phyloP scores from a whole-genome alignment of 2,113 vertebrate species.

The Marmota monax region DNA sequence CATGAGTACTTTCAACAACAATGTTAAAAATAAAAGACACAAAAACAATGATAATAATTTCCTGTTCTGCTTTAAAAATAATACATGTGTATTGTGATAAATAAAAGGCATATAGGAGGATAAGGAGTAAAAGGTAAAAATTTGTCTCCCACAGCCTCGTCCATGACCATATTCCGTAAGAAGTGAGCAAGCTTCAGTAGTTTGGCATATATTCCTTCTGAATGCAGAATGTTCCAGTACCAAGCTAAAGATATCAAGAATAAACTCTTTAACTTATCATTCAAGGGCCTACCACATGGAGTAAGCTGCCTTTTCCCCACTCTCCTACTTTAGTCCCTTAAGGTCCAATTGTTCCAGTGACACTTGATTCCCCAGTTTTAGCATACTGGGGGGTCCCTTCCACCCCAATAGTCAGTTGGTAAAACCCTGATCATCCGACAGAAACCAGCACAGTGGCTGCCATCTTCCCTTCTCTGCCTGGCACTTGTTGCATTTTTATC shows the following conservation, averaged over 20 bases:
- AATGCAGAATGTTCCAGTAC: neutral
- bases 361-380: neutral
- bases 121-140: neutral
- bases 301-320: neutral
- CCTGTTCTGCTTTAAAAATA: neutral
- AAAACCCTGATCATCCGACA: neutral
- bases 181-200: neutral
- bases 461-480: neutral
- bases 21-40: neutral
- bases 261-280: neutral
- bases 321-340: neutral
- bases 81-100: neutral
- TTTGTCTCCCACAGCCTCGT: neutral
- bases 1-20: neutral
- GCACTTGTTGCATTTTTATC: neutral
- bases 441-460: neutral
- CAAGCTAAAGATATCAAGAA: neutral
- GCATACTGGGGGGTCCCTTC: neutral
- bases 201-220: neutral
- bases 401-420: neutral
- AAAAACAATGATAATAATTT: neutral
- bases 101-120: neutral
- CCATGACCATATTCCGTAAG: neutral
- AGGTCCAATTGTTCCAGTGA: neutral
- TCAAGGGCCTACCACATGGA: neutral